A percentile compares a stretch with the other conserved stretches of the same genome.
These are phyloP conservation scores for Dendrocopos noguchii DNA, from an alignment of 2,113 vertebrate genomes.

Conservation along the genomic window DNA sequence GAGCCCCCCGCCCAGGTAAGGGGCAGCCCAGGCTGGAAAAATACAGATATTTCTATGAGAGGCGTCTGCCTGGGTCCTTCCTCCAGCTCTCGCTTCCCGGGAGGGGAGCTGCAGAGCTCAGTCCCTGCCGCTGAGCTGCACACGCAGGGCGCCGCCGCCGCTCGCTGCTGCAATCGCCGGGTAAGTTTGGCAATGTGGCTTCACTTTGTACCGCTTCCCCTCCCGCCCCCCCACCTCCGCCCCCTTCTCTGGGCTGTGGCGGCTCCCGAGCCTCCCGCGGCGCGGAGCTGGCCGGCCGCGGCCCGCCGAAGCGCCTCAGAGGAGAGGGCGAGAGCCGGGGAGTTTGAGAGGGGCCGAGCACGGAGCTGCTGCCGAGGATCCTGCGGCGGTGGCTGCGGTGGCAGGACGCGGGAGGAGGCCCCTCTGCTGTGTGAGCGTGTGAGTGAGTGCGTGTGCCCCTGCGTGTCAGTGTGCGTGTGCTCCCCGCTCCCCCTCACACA, in stretches of 20 bases:
- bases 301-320: neutral
- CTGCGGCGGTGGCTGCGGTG: conserved; percentile 20
- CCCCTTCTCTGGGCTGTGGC: conserved; percentile 25
- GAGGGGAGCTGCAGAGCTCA: conserved; percentile 69
- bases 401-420: conserved; percentile 50
- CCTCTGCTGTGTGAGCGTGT: neutral
- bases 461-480: neutral
- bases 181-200: conserved; percentile 63
- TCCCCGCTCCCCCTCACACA: conserved; percentile 72
- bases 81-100: conserved; percentile 47
- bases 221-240: neutral
- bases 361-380: neutral
- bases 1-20: conserved; percentile 9
- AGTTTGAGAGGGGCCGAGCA: neutral
- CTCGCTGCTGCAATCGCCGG: conserved; percentile 45
- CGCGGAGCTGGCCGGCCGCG: neutral
- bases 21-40: conserved; percentile 43
- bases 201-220: conserved; percentile 37
- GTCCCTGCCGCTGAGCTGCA: conserved; percentile 26
- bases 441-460: neutral
- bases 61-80: conserved; percentile 48
- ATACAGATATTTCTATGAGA: neutral
- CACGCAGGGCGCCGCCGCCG: conserved; percentile 41
- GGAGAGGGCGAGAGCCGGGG: neutral
- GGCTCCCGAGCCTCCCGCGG: neutral